These are phyloP conservation scores for Actinostola sp. DNA, from an alignment of 92 coral and sea anemone genomes.

Conservation along the genomic window DNA sequence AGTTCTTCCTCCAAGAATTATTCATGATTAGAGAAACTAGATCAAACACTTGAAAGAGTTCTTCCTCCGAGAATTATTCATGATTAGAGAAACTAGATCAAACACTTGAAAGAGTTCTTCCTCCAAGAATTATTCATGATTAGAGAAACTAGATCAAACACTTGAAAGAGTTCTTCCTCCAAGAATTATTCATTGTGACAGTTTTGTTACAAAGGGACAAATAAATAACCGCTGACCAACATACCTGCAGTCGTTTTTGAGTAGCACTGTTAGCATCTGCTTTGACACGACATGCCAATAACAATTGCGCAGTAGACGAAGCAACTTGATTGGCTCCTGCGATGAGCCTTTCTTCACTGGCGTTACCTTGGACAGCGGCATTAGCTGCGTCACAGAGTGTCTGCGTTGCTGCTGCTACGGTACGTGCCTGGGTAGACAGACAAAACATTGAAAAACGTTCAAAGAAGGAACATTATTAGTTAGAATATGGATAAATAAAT, in stretches of 20 bases:
- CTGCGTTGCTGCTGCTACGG: slow-evolving; percentile 97
- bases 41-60: no score
- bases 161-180: no score
- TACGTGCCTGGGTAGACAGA: slow-evolving; percentile 75
- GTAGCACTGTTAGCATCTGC: slow-evolving; percentile 94
- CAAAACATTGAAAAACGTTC: background rate
- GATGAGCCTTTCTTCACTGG: slow-evolving; percentile 89
- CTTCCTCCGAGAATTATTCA: no score
- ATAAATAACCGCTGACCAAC: slow-evolving; percentile 4
- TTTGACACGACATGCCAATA: slow-evolving; percentile 94
- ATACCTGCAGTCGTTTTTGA: slow-evolving; percentile 89
- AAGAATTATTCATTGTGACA: no score
- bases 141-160: no score
- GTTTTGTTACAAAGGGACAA: no score
- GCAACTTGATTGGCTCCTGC: slow-evolving; percentile 96
- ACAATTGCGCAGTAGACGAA: slow-evolving; percentile 95
- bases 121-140: no score
- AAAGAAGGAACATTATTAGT: slow-evolving; percentile 1
- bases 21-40: no score
- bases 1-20: no score
- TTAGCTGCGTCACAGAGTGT: slow-evolving; percentile 97
- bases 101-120: no score
- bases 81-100: no score
- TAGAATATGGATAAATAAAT: no score
- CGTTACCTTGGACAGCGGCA: slow-evolving; percentile 98